These are phyloP conservation scores for Platysternon megacephalum DNA, from an alignment of 2,113 vertebrate genomes.

Conservation along the genomic window DNA sequence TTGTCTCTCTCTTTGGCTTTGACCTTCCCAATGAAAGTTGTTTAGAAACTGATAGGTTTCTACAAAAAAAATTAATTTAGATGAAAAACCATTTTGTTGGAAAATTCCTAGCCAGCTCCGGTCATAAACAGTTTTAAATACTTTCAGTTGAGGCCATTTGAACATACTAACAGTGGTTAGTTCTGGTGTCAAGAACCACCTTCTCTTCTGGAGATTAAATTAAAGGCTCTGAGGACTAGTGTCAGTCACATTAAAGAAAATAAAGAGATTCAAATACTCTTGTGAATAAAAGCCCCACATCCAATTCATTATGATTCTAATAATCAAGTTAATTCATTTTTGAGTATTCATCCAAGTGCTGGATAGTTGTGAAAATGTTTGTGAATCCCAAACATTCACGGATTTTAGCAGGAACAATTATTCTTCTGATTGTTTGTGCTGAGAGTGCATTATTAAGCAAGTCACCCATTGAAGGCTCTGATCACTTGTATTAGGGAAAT, in stretches of 20 bases:
- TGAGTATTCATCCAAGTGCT: neutral
- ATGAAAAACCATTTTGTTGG: too few relatives aligned
- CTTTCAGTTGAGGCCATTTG: constrained; percentile 5
- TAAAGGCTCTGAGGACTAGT: neutral
- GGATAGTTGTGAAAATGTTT: neutral
- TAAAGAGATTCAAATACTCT: neutral
- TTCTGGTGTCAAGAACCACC: constrained; percentile 1
- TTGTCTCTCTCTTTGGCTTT: too few relatives aligned
- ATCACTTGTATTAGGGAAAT: neutral
- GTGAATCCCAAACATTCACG: neutral
- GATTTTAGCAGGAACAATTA: neutral
- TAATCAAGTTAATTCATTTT: neutral
- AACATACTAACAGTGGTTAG: constrained; percentile 3
- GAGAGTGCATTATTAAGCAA: neutral
- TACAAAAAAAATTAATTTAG: too few relatives aligned
- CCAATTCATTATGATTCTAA: neutral
- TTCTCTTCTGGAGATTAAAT: neutral
- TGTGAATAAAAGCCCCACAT: neutral
- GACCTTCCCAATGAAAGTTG: too few relatives aligned
- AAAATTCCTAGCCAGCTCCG: too few relatives aligned
- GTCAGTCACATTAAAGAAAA: constrained; percentile 24
- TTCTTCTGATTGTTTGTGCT: neutral
- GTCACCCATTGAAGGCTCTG: neutral
- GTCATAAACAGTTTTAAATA: neutral
- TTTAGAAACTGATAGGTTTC: too few relatives aligned